Evolutionary conservation across 2,113 vertebrate species (phyloP), one percentile per base, ranked within the genome.

Genomic region (Camarhynchus parvulus): DNA sequence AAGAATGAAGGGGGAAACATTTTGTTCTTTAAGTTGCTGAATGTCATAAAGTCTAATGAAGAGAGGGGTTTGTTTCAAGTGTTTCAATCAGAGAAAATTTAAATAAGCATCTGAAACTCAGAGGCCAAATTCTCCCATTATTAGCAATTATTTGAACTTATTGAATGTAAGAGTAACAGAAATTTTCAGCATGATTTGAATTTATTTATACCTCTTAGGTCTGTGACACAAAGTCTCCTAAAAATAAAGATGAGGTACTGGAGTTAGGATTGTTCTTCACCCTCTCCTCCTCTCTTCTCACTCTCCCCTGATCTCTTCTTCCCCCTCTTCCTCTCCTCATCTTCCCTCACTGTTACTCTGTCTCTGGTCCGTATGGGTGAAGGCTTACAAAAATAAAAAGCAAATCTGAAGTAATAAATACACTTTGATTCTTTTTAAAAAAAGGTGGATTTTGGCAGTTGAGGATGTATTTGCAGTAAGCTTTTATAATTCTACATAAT

Each of bases 191-290:
- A 25, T 56, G 13, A 35, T 63, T 70, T 80, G 10, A 72, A 30
- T 11, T 59, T 56, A 59, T 35, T 35, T 11, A 17, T 78, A 9
- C 2, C 4, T 77, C 25, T 77, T 72, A 61, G 5, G 4, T 74
- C 25, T 70, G 37, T 0, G 0, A 25, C 3, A 1, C 9, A n/a
- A 76, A 72, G 12, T 62, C 7, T 66, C 10, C 14, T 33, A 53
- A 80, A 79, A 87, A 17, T 8, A 86, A 73, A 67, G 27, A 30
- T 46, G 10, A 50, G 10, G 2, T 70, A 46, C 27, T 28, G 3
- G 5, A 1, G 0, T 50, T 78, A 50, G 15, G 12, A 66, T 16
- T 50, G 25, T 49, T 64, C 27, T 76, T 79, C 22, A 20, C 3
- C 3, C 10, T 61, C 44, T 11, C 2, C 15, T 50, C 14, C 7